Evolutionary conservation across 2,888 invertebrate species (phyloP).

Genomic region (Acholoe squamosa): DNA sequence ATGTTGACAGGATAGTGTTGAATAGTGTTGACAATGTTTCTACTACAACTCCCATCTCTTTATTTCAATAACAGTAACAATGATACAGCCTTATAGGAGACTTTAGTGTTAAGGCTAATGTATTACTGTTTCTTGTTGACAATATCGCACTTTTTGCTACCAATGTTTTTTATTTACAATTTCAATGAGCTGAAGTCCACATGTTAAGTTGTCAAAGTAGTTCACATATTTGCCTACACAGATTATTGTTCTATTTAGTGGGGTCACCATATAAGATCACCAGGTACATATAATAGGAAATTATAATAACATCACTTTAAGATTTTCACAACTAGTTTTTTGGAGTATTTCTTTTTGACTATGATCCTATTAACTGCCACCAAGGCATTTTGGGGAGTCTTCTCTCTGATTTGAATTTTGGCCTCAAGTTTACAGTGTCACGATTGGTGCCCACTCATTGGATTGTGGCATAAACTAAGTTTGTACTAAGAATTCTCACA

Average conservation of each 20-base stretch:
- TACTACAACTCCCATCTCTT: background rate
- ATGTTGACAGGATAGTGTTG: conserved; percentile 13
- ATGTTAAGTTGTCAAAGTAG: background rate
- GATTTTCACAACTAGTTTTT: too few species aligned
- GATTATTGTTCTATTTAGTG: too few species aligned
- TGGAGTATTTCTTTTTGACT: too few species aligned
- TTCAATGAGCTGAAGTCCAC: background rate
- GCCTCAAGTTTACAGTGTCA: too few species aligned
- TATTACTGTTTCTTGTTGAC: conserved; percentile 9
- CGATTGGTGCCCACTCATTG: background rate
- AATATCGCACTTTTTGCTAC: conserved; percentile 16
- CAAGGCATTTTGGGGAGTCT: background rate
- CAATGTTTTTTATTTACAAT: background rate
- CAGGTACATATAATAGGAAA: too few species aligned
- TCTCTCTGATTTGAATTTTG: background rate
- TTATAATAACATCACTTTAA: too few species aligned
- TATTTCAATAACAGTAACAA: background rate
- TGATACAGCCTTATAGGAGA: background rate
- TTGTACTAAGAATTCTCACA: background rate
- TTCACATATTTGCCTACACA: too few species aligned
- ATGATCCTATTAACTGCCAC: too few species aligned
- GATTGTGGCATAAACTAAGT: background rate
- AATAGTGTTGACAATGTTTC: conserved; percentile 11
- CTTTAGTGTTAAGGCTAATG: background rate
- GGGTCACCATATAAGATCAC: too few species aligned